Evolutionary conservation across 2,113 vertebrate species (phyloP).

Genomic region (Erythrolamprus reginae): DNA sequence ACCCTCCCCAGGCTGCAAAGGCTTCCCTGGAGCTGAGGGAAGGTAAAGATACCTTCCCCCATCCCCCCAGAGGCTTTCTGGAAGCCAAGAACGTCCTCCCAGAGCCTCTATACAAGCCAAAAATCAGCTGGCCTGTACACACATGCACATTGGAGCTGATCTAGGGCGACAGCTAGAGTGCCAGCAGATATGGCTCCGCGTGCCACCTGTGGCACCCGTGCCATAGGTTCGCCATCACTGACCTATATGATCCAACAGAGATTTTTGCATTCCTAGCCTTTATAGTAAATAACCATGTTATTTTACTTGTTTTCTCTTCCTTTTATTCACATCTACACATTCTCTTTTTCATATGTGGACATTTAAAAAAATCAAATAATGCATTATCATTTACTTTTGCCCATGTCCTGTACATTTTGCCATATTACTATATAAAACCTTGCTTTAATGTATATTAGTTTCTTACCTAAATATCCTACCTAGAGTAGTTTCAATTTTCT

Average conservation of each 20-base stretch:
- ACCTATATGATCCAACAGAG: not conserved
- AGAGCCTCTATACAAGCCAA: too few species aligned
- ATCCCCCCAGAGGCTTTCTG: too few species aligned
- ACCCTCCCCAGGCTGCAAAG: too few species aligned
- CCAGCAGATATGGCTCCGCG: too few species aligned
- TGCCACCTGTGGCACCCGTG: too few species aligned
- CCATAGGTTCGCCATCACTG: too few species aligned
- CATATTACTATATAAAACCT: constrained; percentile 12
- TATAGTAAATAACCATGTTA: not conserved
- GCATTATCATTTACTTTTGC: not conserved
- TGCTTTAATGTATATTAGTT: constrained; percentile 11
- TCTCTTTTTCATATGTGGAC: not conserved
- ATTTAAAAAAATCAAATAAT: constrained; percentile 6
- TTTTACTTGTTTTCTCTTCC: not conserved
- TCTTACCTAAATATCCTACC: constrained; percentile 92
- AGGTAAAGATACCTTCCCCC: too few species aligned
- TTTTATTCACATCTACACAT: not conserved
- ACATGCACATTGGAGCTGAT: too few species aligned
- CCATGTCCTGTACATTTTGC: constrained; percentile 14
- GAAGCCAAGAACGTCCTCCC: too few species aligned
- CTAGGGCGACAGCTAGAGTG: too few species aligned
- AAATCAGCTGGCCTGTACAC: too few species aligned
- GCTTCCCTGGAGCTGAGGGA: too few species aligned
- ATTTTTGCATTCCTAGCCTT: not conserved
- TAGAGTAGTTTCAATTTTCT: constrained; percentile 85